Base-by-base conservation (phyloP, 1,140 invertebrate genomes). In the Tachypleus tridentatus region DNA sequence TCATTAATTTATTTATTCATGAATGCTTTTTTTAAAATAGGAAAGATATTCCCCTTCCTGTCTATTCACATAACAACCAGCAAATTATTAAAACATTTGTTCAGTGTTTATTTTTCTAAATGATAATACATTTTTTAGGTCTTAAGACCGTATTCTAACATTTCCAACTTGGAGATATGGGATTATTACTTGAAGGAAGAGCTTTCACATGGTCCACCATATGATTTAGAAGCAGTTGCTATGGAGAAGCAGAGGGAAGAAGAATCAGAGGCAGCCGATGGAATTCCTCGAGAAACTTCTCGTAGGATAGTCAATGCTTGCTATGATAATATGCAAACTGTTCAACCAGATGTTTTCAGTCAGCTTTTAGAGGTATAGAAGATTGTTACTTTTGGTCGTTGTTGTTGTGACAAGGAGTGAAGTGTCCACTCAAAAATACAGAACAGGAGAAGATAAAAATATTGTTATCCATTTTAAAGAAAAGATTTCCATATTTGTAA, bases 111-210 rank as follows among this genome's bases (percentile, higher is more conserved):
- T 29, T 29, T 0, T 29, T 29, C 29, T 29, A 2, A 29, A 29
- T 29, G 29, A 29, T 29, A 1, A 29, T 29, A 29, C 29, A 29
- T 29, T 29, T 29, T 29, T 29, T 29, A 29, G 29, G 85, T 93
- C 4, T 77, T 98, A 51, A 80, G 93, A 60, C 93, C 94, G 2
- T 91, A 91, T 70, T 89, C 86, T 5, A 85, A 89, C 74, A 76
- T 96, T 9, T 86, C 90, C 5, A 87, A 87, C 68, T 80, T 97
- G 52, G 86, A 91, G 70, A 82, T 97, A 59, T 98, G 96, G 96
- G 83, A 88, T 67, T 98, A 94, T 79, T 97, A 93, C 77, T 78
- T 90, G 5, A 86, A 86, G 70, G 96, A 98, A 78, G 88, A 96
- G 76, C 76, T 98, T 7, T 83, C 87, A 0, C 87, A 92, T 75